Conservation (phyloP, 2,888 invertebrate genomes). For the Apamea epomidion region DNA sequence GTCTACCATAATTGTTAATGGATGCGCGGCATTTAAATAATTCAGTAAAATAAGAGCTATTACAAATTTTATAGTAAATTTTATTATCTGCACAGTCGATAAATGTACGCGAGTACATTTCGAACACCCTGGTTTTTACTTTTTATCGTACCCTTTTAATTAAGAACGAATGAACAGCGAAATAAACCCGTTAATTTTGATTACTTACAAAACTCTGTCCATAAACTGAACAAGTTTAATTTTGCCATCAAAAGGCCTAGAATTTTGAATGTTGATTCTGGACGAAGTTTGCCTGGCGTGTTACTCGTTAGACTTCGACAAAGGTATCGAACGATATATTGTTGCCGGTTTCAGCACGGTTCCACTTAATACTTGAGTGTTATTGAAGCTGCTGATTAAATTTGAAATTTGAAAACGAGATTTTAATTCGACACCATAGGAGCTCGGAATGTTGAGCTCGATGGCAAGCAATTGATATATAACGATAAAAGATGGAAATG, state of each 20-base stretch:
- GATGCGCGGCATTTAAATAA: slow-evolving; percentile 24
- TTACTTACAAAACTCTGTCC: slow-evolving; percentile 67
- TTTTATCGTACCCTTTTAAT: slow-evolving; percentile 58
- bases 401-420: slow-evolving; percentile 27
- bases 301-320: slow-evolving; percentile 40
- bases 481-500: background rate
- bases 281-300: slow-evolving; percentile 37
- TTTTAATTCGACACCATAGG: slow-evolving; percentile 18
- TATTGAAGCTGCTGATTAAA: slow-evolving; percentile 36
- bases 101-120: slow-evolving; percentile 52
- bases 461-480: slow-evolving; percentile 2
- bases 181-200: slow-evolving; percentile 70
- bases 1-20: slow-evolving; percentile 35
- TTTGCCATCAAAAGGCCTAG: slow-evolving; percentile 53
- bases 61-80: slow-evolving; percentile 27
- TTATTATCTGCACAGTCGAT: slow-evolving; percentile 44
- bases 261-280: slow-evolving; percentile 58
- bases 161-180: slow-evolving; percentile 65
- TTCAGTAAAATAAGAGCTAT: slow-evolving; percentile 39
- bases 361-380: background rate
- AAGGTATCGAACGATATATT: slow-evolving; percentile 35
- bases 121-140: slow-evolving; percentile 43
- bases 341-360: slow-evolving; percentile 13
- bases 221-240: slow-evolving; percentile 63
- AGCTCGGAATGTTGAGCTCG: background rate